phyloP scores from a whole-genome alignment of 2,113 vertebrate genomes.

The Malurus alboscapulatus region DNA sequence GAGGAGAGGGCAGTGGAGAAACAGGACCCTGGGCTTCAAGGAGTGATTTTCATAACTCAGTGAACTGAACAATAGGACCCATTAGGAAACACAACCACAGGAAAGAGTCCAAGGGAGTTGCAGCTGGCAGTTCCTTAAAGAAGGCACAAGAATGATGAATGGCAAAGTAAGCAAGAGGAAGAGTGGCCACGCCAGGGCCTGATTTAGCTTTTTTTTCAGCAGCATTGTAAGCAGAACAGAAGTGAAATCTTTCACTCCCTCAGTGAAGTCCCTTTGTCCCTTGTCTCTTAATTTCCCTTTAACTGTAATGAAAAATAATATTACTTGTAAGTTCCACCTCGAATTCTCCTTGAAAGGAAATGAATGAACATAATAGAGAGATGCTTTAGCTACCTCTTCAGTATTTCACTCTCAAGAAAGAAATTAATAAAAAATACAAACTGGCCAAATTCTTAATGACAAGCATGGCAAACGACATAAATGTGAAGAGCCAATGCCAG shows the following conservation, averaged over 20 bases:
- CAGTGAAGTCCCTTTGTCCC: background rate
- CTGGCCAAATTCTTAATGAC: background rate
- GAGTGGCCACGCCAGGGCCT: accelerated
- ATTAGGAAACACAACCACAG: background rate
- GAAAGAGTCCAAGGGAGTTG: background rate
- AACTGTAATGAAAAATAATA: background rate
- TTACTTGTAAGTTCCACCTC: background rate
- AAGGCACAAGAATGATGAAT: background rate
- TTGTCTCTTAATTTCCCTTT: background rate
- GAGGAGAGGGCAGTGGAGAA: background rate
- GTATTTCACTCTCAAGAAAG: background rate
- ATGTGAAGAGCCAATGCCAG: background rate
- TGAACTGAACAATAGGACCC: background rate
- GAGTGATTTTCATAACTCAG: background rate
- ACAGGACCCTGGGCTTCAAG: background rate
- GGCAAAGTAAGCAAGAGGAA: background rate
- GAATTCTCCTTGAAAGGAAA: background rate
- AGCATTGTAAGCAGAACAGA: background rate
- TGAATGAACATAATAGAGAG: background rate
- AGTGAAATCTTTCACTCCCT: background rate
- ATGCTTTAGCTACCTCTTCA: background rate
- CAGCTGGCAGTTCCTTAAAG: background rate
- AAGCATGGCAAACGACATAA: background rate
- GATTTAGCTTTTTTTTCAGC: background rate
- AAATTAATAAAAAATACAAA: background rate